Percentiles rank a stretch among this genome's conserved stretches.
These are phyloP conservation scores for Nestor notabilis DNA, from an alignment of 2,113 vertebrate genomes.

Conservation along the genomic window DNA sequence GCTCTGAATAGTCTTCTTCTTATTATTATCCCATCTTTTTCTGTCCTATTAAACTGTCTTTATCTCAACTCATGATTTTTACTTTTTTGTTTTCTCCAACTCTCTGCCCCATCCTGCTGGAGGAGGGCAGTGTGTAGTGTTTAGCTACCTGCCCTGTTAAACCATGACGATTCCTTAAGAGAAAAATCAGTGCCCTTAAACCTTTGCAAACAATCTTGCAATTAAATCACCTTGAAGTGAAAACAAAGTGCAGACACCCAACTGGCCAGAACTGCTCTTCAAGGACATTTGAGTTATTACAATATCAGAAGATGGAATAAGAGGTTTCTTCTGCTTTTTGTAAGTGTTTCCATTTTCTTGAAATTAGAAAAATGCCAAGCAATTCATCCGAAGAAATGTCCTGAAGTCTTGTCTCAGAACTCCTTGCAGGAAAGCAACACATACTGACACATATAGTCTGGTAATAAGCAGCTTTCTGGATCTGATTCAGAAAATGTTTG, in stretches of 20 bases:
- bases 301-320: background rate
- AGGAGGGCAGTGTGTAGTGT: background rate
- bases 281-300: background rate
- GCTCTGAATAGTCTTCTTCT: background rate
- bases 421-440: background rate
- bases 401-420: background rate
- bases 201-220: background rate
- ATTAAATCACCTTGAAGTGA: background rate
- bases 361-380: background rate
- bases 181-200: background rate
- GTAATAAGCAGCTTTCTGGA: background rate
- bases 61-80: background rate
- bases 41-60: background rate
- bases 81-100: background rate
- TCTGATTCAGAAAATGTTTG: background rate
- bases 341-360: background rate
- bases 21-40: background rate
- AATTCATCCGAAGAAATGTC: background rate
- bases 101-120: background rate
- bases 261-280: background rate
- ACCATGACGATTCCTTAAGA: background rate
- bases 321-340: background rate
- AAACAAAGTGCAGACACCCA: background rate
- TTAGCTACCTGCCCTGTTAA: background rate
- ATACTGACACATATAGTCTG: background rate